Conservation (phyloP, 2,888 invertebrate species). For the Dorcus hopei region DNA sequence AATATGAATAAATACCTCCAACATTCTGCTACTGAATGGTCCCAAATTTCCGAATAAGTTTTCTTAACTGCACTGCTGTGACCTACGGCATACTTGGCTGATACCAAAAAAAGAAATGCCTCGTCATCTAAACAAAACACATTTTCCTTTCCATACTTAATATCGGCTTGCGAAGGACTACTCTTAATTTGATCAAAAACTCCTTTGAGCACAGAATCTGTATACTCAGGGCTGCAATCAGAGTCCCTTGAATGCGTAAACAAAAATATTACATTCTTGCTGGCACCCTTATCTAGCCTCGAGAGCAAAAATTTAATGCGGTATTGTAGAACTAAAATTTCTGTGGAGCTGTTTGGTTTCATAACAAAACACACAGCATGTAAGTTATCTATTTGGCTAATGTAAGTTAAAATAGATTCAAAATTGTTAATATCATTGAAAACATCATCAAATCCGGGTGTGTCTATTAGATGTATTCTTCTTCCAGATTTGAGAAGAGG, state of each 20-base stretch:
- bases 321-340: constrained; percentile 38
- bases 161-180: constrained; percentile 30
- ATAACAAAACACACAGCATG: constrained; percentile 40
- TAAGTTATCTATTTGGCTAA: constrained; percentile 34
- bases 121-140: constrained; percentile 44
- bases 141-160: constrained; percentile 34
- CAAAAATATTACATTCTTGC: constrained; percentile 40
- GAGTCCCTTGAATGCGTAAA: constrained; percentile 39
- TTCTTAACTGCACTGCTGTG: constrained; percentile 20
- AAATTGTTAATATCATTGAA: constrained; percentile 27
- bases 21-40: constrained; percentile 24
- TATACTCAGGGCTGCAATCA: constrained; percentile 38
- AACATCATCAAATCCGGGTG: constrained; percentile 38
- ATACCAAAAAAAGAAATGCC: constrained; percentile 38
- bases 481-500: constrained; percentile 16
- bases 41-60: constrained; percentile 30
- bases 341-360: constrained; percentile 35
- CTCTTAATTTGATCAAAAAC: constrained; percentile 30
- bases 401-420: constrained; percentile 32
- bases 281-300: constrained; percentile 40
- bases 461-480: constrained; percentile 39
- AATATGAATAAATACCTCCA: constrained; percentile 3
- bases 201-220: constrained; percentile 30
- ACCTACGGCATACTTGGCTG: constrained; percentile 29
- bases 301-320: constrained; percentile 41